phyloP scores from a whole-genome alignment of 2,797 vertebrate genomes.

The Sciaenops ocellatus region DNA sequence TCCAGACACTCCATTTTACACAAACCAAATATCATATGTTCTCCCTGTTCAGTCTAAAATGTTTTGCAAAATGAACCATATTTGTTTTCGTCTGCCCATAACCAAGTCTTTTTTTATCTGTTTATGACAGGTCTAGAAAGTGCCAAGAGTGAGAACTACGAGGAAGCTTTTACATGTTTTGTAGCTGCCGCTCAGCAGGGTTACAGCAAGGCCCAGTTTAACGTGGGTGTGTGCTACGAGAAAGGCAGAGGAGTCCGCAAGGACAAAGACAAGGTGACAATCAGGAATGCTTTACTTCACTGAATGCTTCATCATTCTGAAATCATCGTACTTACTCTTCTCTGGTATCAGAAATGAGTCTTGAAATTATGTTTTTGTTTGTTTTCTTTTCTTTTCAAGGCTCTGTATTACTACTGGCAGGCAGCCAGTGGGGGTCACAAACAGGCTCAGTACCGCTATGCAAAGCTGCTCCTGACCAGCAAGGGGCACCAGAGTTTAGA shows the following conservation, averaged over 20 bases:
- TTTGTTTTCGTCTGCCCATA: not conserved
- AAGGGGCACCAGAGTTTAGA: constrained; percentile 71
- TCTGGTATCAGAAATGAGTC: not conserved
- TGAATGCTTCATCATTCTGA: not conserved
- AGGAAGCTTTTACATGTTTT: constrained; percentile 90
- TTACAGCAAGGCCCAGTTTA: constrained; percentile 96
- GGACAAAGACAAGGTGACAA: constrained; percentile 87
- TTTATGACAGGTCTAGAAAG: constrained; percentile 88
- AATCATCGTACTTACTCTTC: not conserved
- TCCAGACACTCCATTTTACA: not conserved
- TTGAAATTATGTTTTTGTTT: not conserved
- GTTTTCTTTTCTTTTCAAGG: constrained; percentile 80
- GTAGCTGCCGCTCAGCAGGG: constrained; percentile 88
- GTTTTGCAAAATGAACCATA: not conserved
- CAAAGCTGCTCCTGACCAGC: constrained; percentile 86
- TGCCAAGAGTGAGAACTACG: constrained; percentile 79
- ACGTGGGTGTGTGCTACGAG: constrained; percentile 93
- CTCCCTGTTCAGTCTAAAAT: not conserved
- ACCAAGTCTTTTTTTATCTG: not conserved
- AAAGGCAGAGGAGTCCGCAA: constrained; percentile 88
- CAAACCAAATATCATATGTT: not conserved
- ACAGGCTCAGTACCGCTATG: constrained; percentile 92
- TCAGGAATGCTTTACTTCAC: not conserved
- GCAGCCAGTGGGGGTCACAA: constrained; percentile 88
- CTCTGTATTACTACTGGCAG: constrained; percentile 87